Conservation (phyloP, 2,797 vertebrate species). For the Pterois miles region DNA sequence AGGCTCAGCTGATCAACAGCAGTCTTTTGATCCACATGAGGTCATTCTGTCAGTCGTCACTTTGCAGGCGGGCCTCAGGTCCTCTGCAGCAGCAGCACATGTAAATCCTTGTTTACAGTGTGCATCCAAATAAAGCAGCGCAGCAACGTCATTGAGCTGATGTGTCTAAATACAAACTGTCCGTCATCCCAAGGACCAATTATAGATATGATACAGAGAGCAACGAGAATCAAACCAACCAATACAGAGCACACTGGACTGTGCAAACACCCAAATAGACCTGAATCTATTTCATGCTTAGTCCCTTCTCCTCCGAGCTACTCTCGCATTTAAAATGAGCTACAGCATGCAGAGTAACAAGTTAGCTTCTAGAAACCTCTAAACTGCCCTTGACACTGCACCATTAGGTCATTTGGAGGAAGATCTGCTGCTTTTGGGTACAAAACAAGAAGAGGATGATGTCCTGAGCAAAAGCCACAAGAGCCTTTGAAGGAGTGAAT, state of each 20-base stretch:
- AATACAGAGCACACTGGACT: background rate
- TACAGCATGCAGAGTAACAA: background rate
- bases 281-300: background rate
- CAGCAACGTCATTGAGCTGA: background rate
- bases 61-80: background rate
- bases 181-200: background rate
- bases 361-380: background rate
- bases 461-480: background rate
- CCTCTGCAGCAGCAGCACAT: background rate
- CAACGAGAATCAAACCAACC: background rate
- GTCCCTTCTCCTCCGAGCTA: background rate
- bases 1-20: background rate
- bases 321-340: background rate
- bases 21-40: background rate
- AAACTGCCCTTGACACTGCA: background rate
- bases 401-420: background rate
- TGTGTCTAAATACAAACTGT: constrained; percentile 8
- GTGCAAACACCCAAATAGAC: constrained; percentile 47
- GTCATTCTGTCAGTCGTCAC: background rate
- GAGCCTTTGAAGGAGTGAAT: background rate
- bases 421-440: background rate
- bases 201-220: constrained; percentile 34
- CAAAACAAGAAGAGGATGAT: background rate
- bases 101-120: constrained; percentile 25
- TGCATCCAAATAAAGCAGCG: constrained; percentile 40